Conservation (phyloP, 2,113 vertebrate genomes). For the Psettodes erumei region DNA sequence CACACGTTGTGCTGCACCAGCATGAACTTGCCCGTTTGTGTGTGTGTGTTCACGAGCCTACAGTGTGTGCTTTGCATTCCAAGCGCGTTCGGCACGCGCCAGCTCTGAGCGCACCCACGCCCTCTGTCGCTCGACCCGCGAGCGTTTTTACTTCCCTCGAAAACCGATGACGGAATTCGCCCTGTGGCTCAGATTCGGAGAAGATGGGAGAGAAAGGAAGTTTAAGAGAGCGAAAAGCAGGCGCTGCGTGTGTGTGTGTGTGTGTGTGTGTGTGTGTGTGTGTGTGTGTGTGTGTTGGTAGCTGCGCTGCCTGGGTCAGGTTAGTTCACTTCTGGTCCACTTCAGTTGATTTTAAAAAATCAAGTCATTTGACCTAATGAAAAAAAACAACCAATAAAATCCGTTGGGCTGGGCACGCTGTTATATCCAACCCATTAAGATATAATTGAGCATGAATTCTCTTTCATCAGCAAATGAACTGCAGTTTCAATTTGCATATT, state of each 20-base stretch:
- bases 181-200: background rate
- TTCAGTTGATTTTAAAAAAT: slow-evolving; percentile 55
- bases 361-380: slow-evolving; percentile 64
- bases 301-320: slow-evolving; percentile 25
- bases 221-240: background rate
- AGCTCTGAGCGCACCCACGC: slow-evolving; percentile 62
- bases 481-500: slow-evolving; percentile 74
- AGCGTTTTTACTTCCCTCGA: slow-evolving; percentile 53
- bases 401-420: slow-evolving; percentile 45
- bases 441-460: slow-evolving; percentile 75
- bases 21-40: background rate
- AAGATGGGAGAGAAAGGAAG: background rate
- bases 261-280: background rate
- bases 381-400: slow-evolving; percentile 64
- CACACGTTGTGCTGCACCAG: background rate
- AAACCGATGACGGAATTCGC: slow-evolving; percentile 43
- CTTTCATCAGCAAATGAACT: slow-evolving; percentile 79
- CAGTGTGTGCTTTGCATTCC: slow-evolving; percentile 64
- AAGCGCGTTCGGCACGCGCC: slow-evolving; percentile 48
- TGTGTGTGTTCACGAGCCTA: slow-evolving; percentile 6
- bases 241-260: background rate
- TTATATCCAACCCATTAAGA: slow-evolving; percentile 73
- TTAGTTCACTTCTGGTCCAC: slow-evolving; percentile 42
- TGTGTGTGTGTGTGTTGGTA: too few species aligned
- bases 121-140: slow-evolving; percentile 68